Evolutionary conservation across 1,140 invertebrate genomes (phyloP).

Genomic region (Coelopa frigida): DNA sequence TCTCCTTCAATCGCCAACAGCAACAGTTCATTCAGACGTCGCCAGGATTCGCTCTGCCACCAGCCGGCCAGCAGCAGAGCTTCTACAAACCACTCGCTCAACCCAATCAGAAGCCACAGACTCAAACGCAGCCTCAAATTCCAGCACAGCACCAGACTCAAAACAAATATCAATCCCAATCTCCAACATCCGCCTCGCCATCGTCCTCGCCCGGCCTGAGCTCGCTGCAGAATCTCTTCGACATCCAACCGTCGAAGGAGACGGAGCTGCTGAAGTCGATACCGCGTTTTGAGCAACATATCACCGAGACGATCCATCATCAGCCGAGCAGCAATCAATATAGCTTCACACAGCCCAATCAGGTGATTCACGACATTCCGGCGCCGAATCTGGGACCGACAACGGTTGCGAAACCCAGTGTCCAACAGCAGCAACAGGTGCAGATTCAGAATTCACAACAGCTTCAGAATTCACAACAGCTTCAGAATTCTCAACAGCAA

Average conservation of each 20-base stretch:
- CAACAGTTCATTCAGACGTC: constrained; percentile 18
- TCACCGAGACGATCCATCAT: constrained; percentile 48
- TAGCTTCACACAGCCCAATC: constrained; percentile 16
- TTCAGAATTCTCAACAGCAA: no score
- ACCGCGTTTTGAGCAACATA: constrained; percentile 68
- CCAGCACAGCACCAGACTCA: neutral
- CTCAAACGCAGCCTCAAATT: neutral
- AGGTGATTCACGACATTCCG: constrained; percentile 41
- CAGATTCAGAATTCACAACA: no score
- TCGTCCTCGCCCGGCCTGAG: neutral
- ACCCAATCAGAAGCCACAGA: constrained; percentile 18
- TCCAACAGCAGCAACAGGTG: constrained; percentile 9
- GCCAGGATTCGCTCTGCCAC: no score
- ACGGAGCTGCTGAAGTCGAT: constrained; percentile 66
- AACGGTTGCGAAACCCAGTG: constrained; percentile 11
- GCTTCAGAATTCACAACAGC: no score
- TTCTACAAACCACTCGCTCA: constrained; percentile 27
- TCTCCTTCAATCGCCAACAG: neutral
- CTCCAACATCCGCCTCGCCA: constrained; percentile 1
- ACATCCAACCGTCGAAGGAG: constrained; percentile 38
- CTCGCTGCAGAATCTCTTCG: constrained; percentile 28
- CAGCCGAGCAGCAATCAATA: constrained; percentile 13
- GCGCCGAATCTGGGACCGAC: constrained; percentile 34
- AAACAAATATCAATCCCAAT: constrained; percentile 14
- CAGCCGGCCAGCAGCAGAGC: no score